Evolutionary conservation across 2,888 invertebrate genomes (phyloP).

Genomic region (Leptogaster cylindrica): DNA sequence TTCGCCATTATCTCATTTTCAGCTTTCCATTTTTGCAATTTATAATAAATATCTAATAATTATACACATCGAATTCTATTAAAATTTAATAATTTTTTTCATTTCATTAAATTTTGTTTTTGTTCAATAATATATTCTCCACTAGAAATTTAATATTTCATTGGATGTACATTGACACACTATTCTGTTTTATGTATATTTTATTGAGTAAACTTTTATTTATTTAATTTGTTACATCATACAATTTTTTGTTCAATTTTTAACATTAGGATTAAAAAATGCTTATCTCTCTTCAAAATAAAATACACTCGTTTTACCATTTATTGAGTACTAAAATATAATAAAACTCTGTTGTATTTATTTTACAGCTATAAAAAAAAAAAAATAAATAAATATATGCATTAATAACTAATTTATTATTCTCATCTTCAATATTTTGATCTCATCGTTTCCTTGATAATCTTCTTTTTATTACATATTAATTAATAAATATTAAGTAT

Average conservation of each 20-base stretch:
- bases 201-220: conserved; percentile 8
- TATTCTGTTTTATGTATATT: conserved; percentile 1
- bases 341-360: conserved; percentile 3
- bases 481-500: conserved; percentile 9
- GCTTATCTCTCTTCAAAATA: neutral
- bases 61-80: conserved; percentile 42
- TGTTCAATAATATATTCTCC: conserved; percentile 35
- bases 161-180: neutral
- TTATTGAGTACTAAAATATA: conserved; percentile 22
- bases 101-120: conserved; percentile 39
- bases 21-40: conserved; percentile 32
- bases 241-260: conserved; percentile 17
- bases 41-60: conserved; percentile 44
- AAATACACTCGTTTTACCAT: neutral
- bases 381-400: conserved; percentile 4
- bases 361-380: conserved; percentile 15
- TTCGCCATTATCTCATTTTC: conserved; percentile 29
- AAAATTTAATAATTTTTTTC: conserved; percentile 31
- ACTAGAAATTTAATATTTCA: conserved; percentile 17
- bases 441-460: neutral
- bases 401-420: conserved; percentile 17
- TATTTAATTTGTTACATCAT: conserved; percentile 18
- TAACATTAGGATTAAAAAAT: conserved; percentile 1
- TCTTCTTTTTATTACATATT: conserved; percentile 4
- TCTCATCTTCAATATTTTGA: conserved; percentile 16